Conservation (phyloP, 1,140 invertebrate genomes). For the Drosophila micromelanica region DNA sequence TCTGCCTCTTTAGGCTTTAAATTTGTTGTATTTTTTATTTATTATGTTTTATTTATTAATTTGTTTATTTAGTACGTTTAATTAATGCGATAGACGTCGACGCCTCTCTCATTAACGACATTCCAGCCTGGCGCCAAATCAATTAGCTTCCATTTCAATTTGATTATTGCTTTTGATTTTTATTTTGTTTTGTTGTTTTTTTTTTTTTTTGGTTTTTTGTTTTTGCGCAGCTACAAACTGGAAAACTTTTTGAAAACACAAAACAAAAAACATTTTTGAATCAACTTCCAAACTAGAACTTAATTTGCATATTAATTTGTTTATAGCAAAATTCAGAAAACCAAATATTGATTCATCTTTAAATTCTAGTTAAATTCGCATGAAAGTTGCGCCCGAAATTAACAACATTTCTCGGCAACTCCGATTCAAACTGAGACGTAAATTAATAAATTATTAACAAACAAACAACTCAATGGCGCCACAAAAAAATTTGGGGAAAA, state of each 20-base stretch:
- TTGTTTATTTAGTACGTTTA: slow-evolving; percentile 75
- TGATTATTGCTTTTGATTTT: slow-evolving; percentile 24
- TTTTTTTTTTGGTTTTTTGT: slow-evolving; percentile 18
- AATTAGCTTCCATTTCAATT: slow-evolving; percentile 68
- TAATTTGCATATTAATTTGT: slow-evolving; percentile 64
- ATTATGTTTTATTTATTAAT: slow-evolving; percentile 14
- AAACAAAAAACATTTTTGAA: slow-evolving; percentile 58
- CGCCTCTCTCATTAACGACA: slow-evolving; percentile 68
- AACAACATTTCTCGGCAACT: slow-evolving; percentile 53
- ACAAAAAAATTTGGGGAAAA: slow-evolving; percentile 28
- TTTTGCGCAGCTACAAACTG: slow-evolving; percentile 59
- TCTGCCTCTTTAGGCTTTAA: slow-evolving; percentile 5
- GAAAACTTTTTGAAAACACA: slow-evolving; percentile 53
- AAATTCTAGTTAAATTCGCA: slow-evolving; percentile 51
- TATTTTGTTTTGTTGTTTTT: slow-evolving; percentile 23
- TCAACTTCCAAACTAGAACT: slow-evolving; percentile 61
- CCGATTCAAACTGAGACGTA: slow-evolving; percentile 54
- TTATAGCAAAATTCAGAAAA: slow-evolving; percentile 37
- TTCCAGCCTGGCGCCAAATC: slow-evolving; percentile 64
- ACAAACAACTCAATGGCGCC: slow-evolving; percentile 54
- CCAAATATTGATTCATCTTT: slow-evolving; percentile 69
- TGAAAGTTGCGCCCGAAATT: slow-evolving; percentile 63
- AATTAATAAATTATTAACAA: slow-evolving; percentile 66
- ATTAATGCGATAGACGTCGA: slow-evolving; percentile 61
- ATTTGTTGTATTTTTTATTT: slow-evolving; percentile 35